Base-by-base conservation (phyloP, 2,888 invertebrate genomes). In the Rhingia rostrata region DNA sequence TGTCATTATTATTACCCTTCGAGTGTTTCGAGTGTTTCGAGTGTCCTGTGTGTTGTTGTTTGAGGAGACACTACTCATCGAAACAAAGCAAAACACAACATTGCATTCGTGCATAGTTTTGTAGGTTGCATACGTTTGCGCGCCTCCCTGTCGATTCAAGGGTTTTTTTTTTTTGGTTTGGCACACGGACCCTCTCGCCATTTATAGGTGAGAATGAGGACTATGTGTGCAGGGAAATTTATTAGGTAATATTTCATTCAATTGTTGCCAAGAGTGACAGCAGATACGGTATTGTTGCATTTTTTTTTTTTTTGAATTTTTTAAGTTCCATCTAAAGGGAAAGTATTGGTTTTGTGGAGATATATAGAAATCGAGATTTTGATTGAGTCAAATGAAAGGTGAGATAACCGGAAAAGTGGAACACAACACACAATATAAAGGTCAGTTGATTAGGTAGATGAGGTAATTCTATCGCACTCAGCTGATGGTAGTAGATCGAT, bases 171-270 rank as follows among this genome's bases (percentile, higher is more conserved):
- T 45, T 45, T 4, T 10, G 45, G 10, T 58, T 70, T 39, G 66
- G 49, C 74, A 54, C 58, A 56, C 22, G 37, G 51, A 67, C 32
- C 33, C 49, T 37, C 45, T 33, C 7, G 9, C n/a, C 41, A 4
- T 41, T 7, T 32, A 14, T 45, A 49, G 70, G 77, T 56, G 77
- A 78, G 14, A 33, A 53, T 10, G 30, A 60, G 10, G 53, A 9
- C 47, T 33, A 14, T 43, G 43, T 53, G 33, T 60, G 39, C 9
- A 33, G 43, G 35, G 66, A 73, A 67, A 78, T 82, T 78, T 82
- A 82, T 78, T 82, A 78, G 72, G 67, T 54, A 82, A 73, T 82
- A 82, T 72, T 78, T 82, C 78, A 82, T 82, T 82, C 67, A 49
- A 82, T 78, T 72, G 78, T 67, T 67, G 56, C 66, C 30, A 6